phyloP scores from a whole-genome alignment of 2,797 vertebrate genomes.

The Parambassis ranga region DNA sequence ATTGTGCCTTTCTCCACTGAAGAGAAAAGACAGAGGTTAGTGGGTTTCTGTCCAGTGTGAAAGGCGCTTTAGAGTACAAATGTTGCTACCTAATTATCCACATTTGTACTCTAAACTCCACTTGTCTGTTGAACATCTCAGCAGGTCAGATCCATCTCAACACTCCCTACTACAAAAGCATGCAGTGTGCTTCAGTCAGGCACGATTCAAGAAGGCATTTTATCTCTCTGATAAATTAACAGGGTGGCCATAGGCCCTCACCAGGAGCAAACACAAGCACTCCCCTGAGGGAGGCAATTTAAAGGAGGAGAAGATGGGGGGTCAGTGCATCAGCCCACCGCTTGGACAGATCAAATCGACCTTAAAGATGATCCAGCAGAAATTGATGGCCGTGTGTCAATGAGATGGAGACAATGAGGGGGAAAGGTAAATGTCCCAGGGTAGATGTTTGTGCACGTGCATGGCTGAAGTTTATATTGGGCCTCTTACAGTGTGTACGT shows the following conservation, averaged over 20 bases:
- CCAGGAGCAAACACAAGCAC: slow-evolving; percentile 71
- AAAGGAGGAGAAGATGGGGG: slow-evolving; percentile 44
- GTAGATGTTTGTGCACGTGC: slow-evolving; percentile 66
- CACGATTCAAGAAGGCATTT: slow-evolving; percentile 71
- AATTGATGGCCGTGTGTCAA: slow-evolving; percentile 76
- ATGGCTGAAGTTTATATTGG: slow-evolving; percentile 59
- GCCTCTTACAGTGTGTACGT: slow-evolving; percentile 46
- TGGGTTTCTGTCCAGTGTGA: no score
- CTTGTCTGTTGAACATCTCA: slow-evolving; percentile 27
- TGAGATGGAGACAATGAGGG: slow-evolving; percentile 72
- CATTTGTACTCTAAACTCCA: slow-evolving; percentile 2
- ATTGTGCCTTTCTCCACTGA: no score
- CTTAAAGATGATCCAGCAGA: slow-evolving; percentile 66
- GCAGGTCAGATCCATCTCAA: slow-evolving; percentile 18
- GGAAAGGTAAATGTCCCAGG: slow-evolving; percentile 71
- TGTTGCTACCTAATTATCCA: no score
- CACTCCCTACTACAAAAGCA: slow-evolving; percentile 6
- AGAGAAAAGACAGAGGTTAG: no score
- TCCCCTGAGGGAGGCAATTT: slow-evolving; percentile 75
- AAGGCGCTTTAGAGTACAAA: no score
- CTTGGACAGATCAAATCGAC: slow-evolving; percentile 70
- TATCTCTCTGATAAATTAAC: slow-evolving; percentile 79
- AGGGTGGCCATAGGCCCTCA: slow-evolving; percentile 43
- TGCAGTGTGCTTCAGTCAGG: slow-evolving; percentile 4
- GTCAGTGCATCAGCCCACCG: slow-evolving; percentile 41